These are phyloP conservation scores for Orchestia grillus DNA, from an alignment of 1,140 invertebrate genomes.

Conservation along the genomic window DNA sequence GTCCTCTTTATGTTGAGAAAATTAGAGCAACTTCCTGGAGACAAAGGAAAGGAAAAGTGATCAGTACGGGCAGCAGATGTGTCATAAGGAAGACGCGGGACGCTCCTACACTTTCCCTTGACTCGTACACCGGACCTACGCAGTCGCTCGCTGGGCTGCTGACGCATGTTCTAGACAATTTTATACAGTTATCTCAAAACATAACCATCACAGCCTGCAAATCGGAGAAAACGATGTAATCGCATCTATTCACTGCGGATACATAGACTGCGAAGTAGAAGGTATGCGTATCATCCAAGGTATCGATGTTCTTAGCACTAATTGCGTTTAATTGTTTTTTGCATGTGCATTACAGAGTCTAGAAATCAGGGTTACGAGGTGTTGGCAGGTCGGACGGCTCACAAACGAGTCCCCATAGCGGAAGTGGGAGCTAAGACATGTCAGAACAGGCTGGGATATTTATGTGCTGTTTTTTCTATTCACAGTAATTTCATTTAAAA, in stretches of 20 bases:
- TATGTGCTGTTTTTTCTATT: neutral
- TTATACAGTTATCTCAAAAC: neutral
- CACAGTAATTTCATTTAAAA: neutral
- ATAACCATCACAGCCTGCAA: neutral
- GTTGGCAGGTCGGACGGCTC: too few species aligned
- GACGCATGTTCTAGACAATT: neutral
- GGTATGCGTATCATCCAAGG: neutral
- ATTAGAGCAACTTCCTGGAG: neutral
- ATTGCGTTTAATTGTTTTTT: neutral
- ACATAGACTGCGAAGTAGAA: neutral
- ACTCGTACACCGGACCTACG: neutral
- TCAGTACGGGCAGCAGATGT: neutral
- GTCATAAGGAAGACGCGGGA: neutral
- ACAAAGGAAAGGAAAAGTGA: neutral
- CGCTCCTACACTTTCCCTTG: neutral
- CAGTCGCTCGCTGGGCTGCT: neutral
- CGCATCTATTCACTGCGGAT: neutral
- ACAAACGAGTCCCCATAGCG: too few species aligned
- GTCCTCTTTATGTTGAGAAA: neutral
- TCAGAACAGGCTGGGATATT: neutral
- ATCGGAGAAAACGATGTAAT: neutral
- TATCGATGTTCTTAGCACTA: neutral
- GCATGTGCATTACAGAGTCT: neutral
- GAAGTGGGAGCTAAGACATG: neutral
- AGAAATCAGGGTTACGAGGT: neutral